Percentiles rank a stretch among this genome's conserved stretches.
phyloP scores from a whole-genome alignment of 2,888 invertebrate species.

The Cylindroiulus punctatus region DNA sequence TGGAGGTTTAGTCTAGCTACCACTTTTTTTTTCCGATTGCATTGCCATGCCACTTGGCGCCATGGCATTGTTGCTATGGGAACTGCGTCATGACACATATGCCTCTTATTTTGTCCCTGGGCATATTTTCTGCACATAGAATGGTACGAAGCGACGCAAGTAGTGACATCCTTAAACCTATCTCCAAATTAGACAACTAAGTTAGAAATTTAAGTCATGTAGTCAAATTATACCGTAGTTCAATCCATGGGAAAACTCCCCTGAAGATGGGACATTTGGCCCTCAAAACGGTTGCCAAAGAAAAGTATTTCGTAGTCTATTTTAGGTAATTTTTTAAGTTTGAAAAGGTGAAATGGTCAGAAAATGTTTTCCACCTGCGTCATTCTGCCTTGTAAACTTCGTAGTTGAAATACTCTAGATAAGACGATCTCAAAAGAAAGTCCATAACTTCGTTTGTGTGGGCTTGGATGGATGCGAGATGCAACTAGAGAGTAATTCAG shows the following conservation, averaged over 20 bases:
- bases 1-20: too few relatives aligned
- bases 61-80: not conserved
- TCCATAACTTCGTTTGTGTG: conserved; percentile 9
- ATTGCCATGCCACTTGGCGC: not conserved
- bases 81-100: not conserved
- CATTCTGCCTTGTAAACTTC: conserved; percentile 18
- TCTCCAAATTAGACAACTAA: too few relatives aligned
- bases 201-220: not conserved
- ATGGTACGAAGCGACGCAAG: too few relatives aligned
- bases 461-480: conserved; percentile 22
- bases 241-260: too few relatives aligned
- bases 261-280: too few relatives aligned
- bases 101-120: not conserved
- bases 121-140: not conserved
- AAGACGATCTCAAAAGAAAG: not conserved
- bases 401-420: conserved; percentile 7
- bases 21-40: too few relatives aligned
- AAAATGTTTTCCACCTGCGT: not conserved
- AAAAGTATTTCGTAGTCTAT: not conserved
- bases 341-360: not conserved
- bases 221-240: not conserved
- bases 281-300: not conserved
- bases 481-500: conserved; percentile 29
- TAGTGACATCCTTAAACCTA: too few relatives aligned
- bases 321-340: not conserved